Base-by-base conservation (phyloP, 2,113 vertebrate genomes). In the Bubalus kerabau region DNA sequence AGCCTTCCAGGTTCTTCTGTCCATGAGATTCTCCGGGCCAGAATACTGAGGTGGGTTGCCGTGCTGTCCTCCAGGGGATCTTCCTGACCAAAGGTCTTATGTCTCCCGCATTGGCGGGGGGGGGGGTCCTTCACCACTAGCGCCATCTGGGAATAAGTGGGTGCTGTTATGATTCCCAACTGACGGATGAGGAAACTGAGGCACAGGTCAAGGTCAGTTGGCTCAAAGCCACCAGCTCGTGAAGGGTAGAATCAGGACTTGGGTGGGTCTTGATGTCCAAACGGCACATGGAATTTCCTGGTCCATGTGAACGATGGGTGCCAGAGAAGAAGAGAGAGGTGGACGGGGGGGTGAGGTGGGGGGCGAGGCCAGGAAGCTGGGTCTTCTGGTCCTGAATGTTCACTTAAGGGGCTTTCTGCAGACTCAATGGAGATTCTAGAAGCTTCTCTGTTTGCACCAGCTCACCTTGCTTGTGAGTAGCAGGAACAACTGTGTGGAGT, bases 181-280 rank as follows among this genome's bases (percentile, higher is more conserved):
- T 16, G 67, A 94, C 3, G 13, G 97, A 62, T 43, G 91, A 46
- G 43, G 84, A 85, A 48, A 95, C 90, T 7, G 87, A 96, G 94
- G 87, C 54, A n/a, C 43, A 13, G 84, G 60, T 50, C 67, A 81
- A 90, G 86, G 80, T 50, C 43, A 88, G 2, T 36, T 10, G 43
- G 36, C 17, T 95, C 87, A 50, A 78, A 54, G 67, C 89, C 7
- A 16, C 26, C 2, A 40, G 64, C 19, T 1, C 4, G 7, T 2
- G 60, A 84, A 28, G 6, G 50, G 8, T 26, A 30, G 52, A 71
- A n/a, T 59, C 48, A 80, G 91, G 11, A 6, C 57, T 10, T 5
- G 84, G 40, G 80, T 59, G 74, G 15, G 24, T 54, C 19, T 17
- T 32, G 32, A 57, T 6, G 92, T n/a, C 23, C 54, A 48, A 36